A percentile compares a stretch with the other conserved stretches of the same genome.
Evolutionary conservation across 2,888 invertebrate species (phyloP).

Genomic region (Biston betularia): DNA sequence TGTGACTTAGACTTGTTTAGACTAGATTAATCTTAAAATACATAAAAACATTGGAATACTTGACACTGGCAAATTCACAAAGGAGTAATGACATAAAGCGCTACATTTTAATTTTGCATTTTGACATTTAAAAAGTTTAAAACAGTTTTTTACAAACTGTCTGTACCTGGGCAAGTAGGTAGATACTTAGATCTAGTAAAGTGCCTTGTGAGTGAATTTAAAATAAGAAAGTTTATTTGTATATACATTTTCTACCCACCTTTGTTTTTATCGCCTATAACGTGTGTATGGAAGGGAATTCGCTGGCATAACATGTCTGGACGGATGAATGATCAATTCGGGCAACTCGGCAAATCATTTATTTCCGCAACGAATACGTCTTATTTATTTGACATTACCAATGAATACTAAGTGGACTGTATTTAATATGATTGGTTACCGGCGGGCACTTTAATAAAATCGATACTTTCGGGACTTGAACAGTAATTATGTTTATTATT

Average conservation of each 20-base stretch:
- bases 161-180: too few relatives aligned
- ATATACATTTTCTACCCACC: neutral
- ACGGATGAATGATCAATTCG: conserved; percentile 13
- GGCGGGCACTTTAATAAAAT: neutral
- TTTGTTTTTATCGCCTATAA: neutral
- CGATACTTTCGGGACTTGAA: too few relatives aligned
- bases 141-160: too few relatives aligned
- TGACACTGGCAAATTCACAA: too few relatives aligned
- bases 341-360: neutral
- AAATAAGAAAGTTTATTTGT: neutral
- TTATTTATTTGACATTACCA: conserved; percentile 29
- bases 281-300: neutral
- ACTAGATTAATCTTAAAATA: too few relatives aligned
- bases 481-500: too few relatives aligned
- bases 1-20: too few relatives aligned
- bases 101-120: too few relatives aligned
- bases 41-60: too few relatives aligned
- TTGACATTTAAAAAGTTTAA: too few relatives aligned
- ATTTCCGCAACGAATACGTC: conserved; percentile 11
- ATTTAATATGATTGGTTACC: conserved; percentile 6
- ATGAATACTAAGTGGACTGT: conserved; percentile 11
- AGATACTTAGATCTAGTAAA: neutral
- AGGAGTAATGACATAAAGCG: too few relatives aligned
- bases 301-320: neutral
- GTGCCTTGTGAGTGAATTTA: neutral